Base-by-base conservation (phyloP, 2,113 vertebrate species). In the Rousettus leschenaultii region DNA sequence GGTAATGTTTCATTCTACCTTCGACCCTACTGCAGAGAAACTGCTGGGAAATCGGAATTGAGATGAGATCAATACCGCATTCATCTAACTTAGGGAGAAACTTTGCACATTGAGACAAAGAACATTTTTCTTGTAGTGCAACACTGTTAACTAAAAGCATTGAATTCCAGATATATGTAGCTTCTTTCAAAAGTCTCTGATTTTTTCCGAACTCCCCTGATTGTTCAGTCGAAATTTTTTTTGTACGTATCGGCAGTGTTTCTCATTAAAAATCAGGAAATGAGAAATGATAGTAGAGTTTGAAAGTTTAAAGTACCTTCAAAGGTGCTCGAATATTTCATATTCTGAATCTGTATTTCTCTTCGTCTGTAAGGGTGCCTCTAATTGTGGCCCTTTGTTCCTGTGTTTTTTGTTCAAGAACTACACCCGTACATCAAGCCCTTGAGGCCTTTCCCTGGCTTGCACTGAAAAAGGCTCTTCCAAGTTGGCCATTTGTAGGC, bases 201-300 rank as follows among this genome's bases (percentile, higher is more conserved):
- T 97, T 98, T 98, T 98, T 98, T 86, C 97, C 98, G 91, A 86
- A 87, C 92, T 97, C 48, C 61, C 38, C 45, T 84, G 70, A 98
- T 97, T 97, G 87, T 98, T 98, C 96, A 16, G 96, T 98, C 98
- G 75, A 95, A 91, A 94, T 85, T 98, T 96, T 97, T 98, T 98
- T 96, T 97, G 11, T 83, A 61, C 98, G 96, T 97, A 95, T 98
- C 96, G 98, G 78, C 74, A 57, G 78, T 97, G 73, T 86, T 97
- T 70, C 95, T 98, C 97, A 98, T 98, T 98, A 98, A 98, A 99
- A 98, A 93, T 26, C 78, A 38, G 70, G 48, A 80, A 71, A 96
- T 89, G 96, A 86, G 83, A 86, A 96, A 96, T 35, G 95, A 95
- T 95, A 68, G 97, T 92, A 93, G 94, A 97, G 51, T 98, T 97